Base-by-base conservation (phyloP, 2,113 vertebrate genomes). In the Lota lota region DNA sequence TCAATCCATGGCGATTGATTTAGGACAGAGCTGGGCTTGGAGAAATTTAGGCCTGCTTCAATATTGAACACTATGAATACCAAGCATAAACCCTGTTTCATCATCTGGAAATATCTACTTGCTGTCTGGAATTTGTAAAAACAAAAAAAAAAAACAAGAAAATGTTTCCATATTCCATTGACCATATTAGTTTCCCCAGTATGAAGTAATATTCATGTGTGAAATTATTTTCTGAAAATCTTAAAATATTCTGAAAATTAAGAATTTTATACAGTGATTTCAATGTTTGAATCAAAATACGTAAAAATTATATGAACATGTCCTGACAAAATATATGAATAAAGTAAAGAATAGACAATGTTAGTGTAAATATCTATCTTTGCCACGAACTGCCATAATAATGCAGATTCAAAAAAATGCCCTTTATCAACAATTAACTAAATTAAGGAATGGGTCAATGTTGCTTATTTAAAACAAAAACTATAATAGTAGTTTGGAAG, bases 1-100 rank as follows among this genome's bases (percentile, higher is more conserved):
- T 78, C 86, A 85, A 62, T 79, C 77, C 54, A 63, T 72, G 73
- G 68, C 57, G 72, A 73, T 74, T 88, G 86, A 88, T 88, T 87
- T 79, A 64, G 66, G 73, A 83, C n/a, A 18, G 53, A 56, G 17
- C 53, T 56, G 53, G 53, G 17, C 16, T 56, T 56, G 53, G n/a
- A 56, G 53, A 18, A 53, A 56, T 7, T 4, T n/a, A 33, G 28
- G 28, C 28, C 28, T 4, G 17, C 53, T 56, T n/a, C 8, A 56
- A n/a, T 56, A n/a, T 56, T 56, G 53, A 18, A 56, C 16, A 18
- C 53, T 56, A 18, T 56, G 53, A 56, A 56, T 56, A 56, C 53
- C 53, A 56, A 56, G 53, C 14, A 56, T 56, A 56, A 16, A 3
- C 54, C 66, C 56, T 67, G 28, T 74, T 64, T 58, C 19, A 21